Base-by-base conservation (phyloP, 2,888 invertebrate species). In the Polydrusus tereticollis region DNA sequence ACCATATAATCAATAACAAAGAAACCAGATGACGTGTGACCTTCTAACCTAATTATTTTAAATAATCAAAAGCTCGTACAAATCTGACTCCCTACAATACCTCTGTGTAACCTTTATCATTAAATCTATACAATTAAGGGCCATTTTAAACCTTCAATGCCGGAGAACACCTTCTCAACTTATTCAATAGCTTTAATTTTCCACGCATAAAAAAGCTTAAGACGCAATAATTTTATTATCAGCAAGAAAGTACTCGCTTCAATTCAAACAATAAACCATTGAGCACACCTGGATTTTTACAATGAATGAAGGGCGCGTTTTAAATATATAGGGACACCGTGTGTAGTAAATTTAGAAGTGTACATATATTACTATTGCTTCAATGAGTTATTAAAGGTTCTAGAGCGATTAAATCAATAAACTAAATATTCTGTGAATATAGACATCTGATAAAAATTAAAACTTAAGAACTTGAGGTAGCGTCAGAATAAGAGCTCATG, bases 251-350 rank as follows among this genome's bases (percentile, higher is more conserved):
- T 47, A 29, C 50, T 65, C 36, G 58, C 16, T 52, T 60, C 21
- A 45, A 26, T 26, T 60, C 33, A 21, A 41, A 72, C 71, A 72
- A 72, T 72, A 43, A 59, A 8, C 57, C 41, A 72, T 63, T 68
- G 20, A 67, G 72, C 26, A 72, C 72, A 72, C 72, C 72, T 72
- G 72, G 72, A 63, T 63, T 72, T 72, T 72, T 63, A 67, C 21
- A 59, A 50, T 62, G 71, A 66, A 60, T 59, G 67, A 63, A n/a
- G 16, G 57, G 62, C 66, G 71, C 47, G 38, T 41, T 26, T 18
- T 50, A 21, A 65, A 65, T 36, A 36, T 64, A 55, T 21, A 47
- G 29, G 63, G 45, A 63, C 29, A 63, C 2, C 63, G 36, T 33
- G 45, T 63, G 33, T 63, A 63, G 23, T 55, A 55, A 55, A 55